Evolutionary conservation across 2,888 invertebrate genomes (phyloP), one percentile per base, ranked within the genome.

Genomic region (Gymnocheta viridis): DNA sequence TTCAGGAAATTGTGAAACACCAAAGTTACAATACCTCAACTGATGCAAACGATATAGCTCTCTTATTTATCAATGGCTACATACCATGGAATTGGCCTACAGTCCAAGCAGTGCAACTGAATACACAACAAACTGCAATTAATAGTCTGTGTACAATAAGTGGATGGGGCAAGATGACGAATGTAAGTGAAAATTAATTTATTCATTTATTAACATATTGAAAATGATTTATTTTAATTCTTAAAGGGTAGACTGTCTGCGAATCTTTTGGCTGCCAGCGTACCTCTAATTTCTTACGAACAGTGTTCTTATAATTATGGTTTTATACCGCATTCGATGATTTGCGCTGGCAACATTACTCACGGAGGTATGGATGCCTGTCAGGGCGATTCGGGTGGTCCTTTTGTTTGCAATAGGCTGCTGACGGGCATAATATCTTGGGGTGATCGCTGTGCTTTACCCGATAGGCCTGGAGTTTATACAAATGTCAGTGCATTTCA

Each of bases 381-480:
- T 38, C 89, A 90, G 66, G 91, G 91, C 2, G 91, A 91, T 32
- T 90, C 90, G 2, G 91, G 91, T 3, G 91, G 91, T 6, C 91
- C 91, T 2, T 35, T 91, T 44, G 76, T 76, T 3, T 91, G 91
- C 70, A 72, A 84, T 22, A 77, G 78, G 7, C 1, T 7, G 9
- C 76, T 91, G 38, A 86, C 85, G 0, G 91, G 91, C 0, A 58
- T 91, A 7, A 89, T 91, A 0, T 91, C 91, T 6, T 91, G 88
- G 85, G 91, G 91, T 24, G 35, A 24, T 7, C 86, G 86, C 0
- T 91, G 90, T 38, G 90, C 85, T 0, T 2, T 72, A 24, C 7
- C 67, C 4, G 72, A 85, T 0, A 88, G 72, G 44, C 91, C 91
- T 0, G 91, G 90, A 0, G 87, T 91, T 47, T 91, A 90, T 54